phyloP scores from a whole-genome alignment of 1,140 invertebrate species.

The Cydia pomonella region DNA sequence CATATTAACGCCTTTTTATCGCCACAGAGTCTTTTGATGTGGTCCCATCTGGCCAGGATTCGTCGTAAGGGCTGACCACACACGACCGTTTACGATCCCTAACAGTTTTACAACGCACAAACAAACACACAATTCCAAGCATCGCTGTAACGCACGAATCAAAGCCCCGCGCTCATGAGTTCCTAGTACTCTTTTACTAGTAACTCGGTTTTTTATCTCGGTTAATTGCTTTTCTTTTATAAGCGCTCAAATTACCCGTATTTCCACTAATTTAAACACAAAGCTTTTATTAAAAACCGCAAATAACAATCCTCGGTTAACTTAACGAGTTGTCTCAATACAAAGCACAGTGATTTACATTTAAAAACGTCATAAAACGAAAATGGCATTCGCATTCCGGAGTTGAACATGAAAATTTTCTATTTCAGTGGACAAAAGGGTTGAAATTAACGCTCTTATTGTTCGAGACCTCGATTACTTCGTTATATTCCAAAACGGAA shows the following conservation, averaged over 20 bases:
- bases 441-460: conserved; percentile 71
- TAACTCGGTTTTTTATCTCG: conserved; percentile 26
- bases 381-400: conserved; percentile 57
- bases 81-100: conserved; percentile 75
- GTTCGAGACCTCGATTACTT: conserved; percentile 68
- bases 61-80: conserved; percentile 78
- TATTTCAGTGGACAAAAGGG: conserved; percentile 74
- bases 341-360: conserved; percentile 70
- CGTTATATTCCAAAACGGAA: conserved; percentile 72
- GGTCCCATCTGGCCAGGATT: conserved; percentile 72
- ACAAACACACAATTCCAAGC: conserved; percentile 74
- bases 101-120: conserved; percentile 75
- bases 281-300: conserved; percentile 12
- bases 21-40: conserved; percentile 70
- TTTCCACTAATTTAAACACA: conserved; percentile 5
- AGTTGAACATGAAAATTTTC: conserved; percentile 74
- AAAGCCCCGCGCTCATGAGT: conserved; percentile 48
- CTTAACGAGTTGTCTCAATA: conserved; percentile 51
- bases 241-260: background rate
- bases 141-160: conserved; percentile 64
- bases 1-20: conserved; percentile 75
- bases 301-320: conserved; percentile 33
- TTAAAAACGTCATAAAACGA: conserved; percentile 65
- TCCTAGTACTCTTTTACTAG: conserved; percentile 28
- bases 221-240: conserved; percentile 28